phyloP scores from a whole-genome alignment of 2,888 invertebrate genomes.

The Lasioglossum oenotherae region DNA sequence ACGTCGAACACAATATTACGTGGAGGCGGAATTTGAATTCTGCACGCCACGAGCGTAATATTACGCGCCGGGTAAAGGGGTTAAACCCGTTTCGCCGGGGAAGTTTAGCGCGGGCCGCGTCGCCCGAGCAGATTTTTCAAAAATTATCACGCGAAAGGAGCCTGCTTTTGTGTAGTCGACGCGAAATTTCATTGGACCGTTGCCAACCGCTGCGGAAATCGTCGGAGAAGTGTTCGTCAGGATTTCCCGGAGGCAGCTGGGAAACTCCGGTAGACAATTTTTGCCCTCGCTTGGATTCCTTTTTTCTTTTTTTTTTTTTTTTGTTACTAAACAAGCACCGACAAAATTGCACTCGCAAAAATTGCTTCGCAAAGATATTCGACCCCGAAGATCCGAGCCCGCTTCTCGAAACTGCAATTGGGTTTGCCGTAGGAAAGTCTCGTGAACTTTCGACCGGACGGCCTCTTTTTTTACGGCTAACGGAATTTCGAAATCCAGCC shows the following conservation, averaged over 20 bases:
- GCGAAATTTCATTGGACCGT: slow-evolving; percentile 75
- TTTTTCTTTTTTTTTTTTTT: neutral
- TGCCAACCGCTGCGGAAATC: slow-evolving; percentile 68
- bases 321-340: neutral
- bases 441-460: neutral
- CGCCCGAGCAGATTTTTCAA: neutral
- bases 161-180: slow-evolving; percentile 48
- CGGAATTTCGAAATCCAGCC: neutral
- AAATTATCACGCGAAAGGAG: slow-evolving; percentile 18
- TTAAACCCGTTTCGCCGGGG: neutral
- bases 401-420: neutral
- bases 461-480: neutral
- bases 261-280: slow-evolving; percentile 34
- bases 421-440: neutral
- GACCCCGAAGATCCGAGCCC: neutral
- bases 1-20: neutral
- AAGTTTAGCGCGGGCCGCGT: neutral
- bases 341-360: neutral
- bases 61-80: neutral
- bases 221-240: slow-evolving; percentile 41
- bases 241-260: slow-evolving; percentile 43
- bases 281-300: neutral
- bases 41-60: neutral
- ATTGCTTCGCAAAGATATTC: neutral
- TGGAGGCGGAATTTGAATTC: neutral